Evolutionary conservation across 2,888 invertebrate species (phyloP).

Genomic region (Anorthoa munda): DNA sequence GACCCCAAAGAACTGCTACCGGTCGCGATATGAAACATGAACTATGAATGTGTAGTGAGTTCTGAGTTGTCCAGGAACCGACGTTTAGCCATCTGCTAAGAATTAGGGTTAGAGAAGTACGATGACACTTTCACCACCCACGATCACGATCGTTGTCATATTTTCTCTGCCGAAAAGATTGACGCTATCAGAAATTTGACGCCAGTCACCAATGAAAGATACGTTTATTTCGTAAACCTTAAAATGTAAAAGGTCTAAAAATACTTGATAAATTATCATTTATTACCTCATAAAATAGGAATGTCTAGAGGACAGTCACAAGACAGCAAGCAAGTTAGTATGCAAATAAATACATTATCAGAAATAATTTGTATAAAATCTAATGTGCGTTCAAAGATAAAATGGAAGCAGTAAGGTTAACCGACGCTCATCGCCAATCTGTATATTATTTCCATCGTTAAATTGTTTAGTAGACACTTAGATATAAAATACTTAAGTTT

Average conservation of each 20-base stretch:
- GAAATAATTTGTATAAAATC: conserved; percentile 38
- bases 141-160: too few species aligned
- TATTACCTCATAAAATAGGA: conserved; percentile 35
- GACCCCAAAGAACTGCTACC: too few species aligned
- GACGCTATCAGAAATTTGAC: too few species aligned
- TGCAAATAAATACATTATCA: conserved; percentile 56
- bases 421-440: conserved; percentile 28
- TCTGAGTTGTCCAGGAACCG: too few species aligned
- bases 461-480: conserved; percentile 33
- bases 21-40: too few species aligned
- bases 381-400: conserved; percentile 50
- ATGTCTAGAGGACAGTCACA: conserved; percentile 20
- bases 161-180: too few species aligned
- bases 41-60: too few species aligned
- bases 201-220: not conserved
- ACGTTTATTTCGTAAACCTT: not conserved
- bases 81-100: too few species aligned
- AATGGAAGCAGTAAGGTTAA: conserved; percentile 29
- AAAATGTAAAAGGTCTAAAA: not conserved
- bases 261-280: conserved; percentile 2
- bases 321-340: conserved; percentile 17
- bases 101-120: too few species aligned
- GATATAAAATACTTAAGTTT: conserved; percentile 43
- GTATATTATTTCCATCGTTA: conserved; percentile 35
- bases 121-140: too few species aligned